These are phyloP conservation scores for Bombycilla garrulus DNA, from an alignment of 2,113 vertebrate species.

Conservation along the genomic window DNA sequence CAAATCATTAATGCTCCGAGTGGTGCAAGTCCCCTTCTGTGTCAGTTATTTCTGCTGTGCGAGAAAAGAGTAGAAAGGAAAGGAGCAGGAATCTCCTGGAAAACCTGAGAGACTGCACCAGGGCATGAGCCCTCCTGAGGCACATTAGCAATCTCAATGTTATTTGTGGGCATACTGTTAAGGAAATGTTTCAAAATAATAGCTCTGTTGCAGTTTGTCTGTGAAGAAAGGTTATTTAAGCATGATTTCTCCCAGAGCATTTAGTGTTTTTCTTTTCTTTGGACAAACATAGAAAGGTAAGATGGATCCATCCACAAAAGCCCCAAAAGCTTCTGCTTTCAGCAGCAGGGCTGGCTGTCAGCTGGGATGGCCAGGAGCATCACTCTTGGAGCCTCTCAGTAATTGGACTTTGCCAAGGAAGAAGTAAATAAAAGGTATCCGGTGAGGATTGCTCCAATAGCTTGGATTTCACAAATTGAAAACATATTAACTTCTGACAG, in stretches of 20 bases:
- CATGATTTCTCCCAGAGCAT: neutral
- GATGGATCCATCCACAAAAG: slow-evolving; percentile 46
- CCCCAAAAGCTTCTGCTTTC: slow-evolving; percentile 31
- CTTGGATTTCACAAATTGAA: slow-evolving; percentile 58
- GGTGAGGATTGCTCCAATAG: slow-evolving; percentile 16
- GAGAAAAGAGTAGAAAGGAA: neutral
- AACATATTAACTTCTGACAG: slow-evolving; percentile 38
- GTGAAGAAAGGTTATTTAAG: neutral
- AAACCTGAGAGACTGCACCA: neutral
- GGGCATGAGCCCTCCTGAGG: neutral
- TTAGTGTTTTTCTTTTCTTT: neutral
- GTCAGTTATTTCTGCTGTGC: neutral
- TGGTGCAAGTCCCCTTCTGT: neutral
- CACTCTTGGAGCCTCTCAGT: slow-evolving; percentile 50
- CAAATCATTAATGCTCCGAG: neutral
- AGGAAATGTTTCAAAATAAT: neutral
- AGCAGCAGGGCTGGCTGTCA: slow-evolving; percentile 54
- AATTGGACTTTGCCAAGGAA: slow-evolving; percentile 47
- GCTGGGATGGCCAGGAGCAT: slow-evolving; percentile 56
- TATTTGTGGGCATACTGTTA: slow-evolving; percentile 1
- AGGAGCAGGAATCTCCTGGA: neutral
- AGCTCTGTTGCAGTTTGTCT: neutral
- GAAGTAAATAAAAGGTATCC: slow-evolving; percentile 47
- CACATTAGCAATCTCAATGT: neutral
- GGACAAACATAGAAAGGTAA: neutral